Conservation (phyloP, 2,797 vertebrate species). For the Merluccius polli region DNA sequence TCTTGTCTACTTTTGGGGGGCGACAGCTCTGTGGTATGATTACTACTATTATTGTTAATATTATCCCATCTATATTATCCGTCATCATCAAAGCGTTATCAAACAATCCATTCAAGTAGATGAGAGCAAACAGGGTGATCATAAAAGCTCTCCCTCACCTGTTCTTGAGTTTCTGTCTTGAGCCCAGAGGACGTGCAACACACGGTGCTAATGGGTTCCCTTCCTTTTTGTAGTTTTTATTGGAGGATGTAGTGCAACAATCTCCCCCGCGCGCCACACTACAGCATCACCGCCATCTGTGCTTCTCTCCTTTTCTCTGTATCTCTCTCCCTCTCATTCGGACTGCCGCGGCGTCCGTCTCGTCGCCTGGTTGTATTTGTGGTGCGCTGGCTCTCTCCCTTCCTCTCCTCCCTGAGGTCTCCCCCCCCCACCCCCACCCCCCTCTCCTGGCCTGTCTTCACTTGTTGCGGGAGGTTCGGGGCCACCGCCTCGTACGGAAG, state of each 20-base stretch:
- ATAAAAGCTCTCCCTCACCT: not conserved
- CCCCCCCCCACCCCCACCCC: conserved; percentile 7
- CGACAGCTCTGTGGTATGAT: too few relatives aligned
- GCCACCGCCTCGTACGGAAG: conserved; percentile 53
- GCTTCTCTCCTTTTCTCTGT: not conserved
- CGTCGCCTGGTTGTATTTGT: not conserved
- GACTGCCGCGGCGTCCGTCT: not conserved
- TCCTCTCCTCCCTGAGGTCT: not conserved
- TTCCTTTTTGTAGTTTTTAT: conserved; percentile 7
- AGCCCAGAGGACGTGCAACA: conserved; percentile 1
- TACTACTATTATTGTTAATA: not conserved
- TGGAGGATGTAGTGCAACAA: conserved; percentile 4
- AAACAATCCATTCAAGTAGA: not conserved
- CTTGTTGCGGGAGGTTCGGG: conserved; percentile 61
- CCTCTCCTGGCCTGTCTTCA: conserved; percentile 53
- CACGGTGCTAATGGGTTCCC: not conserved
- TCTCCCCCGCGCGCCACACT: conserved; percentile 20
- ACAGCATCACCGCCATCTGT: conserved; percentile 2
- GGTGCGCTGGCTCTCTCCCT: conserved; percentile 24
- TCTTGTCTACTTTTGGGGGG: not conserved
- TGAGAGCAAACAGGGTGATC: not conserved
- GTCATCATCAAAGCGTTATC: not conserved
- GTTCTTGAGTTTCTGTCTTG: not conserved
- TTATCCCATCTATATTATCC: not conserved
- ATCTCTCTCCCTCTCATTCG: not conserved